phyloP scores from a whole-genome alignment of 2,797 vertebrate species.

The Hipposideros larvatus region DNA sequence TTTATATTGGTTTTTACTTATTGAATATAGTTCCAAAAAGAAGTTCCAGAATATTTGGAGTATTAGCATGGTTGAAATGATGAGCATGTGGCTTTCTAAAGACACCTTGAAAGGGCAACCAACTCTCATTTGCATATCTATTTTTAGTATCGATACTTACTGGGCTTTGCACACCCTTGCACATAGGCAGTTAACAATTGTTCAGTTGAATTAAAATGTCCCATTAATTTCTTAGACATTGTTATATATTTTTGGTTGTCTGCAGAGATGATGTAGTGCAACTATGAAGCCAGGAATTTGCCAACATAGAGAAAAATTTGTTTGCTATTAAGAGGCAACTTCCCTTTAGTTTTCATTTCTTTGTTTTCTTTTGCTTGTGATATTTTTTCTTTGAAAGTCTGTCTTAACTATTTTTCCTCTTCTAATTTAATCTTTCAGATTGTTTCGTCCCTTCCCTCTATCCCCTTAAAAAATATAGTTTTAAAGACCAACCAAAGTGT shows the following conservation, averaged over 20 bases:
- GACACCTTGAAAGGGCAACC: background rate
- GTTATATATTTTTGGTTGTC: conserved; percentile 7
- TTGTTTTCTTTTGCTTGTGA: background rate
- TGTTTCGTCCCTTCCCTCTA: background rate
- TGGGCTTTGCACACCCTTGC: background rate
- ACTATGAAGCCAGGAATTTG: background rate
- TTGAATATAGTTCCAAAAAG: background rate
- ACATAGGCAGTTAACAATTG: background rate
- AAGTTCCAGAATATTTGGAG: background rate
- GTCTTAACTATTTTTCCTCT: background rate
- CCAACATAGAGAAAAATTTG: background rate
- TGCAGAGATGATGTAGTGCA: background rate
- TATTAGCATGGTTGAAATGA: background rate
- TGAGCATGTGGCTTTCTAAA: background rate
- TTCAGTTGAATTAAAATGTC: background rate
- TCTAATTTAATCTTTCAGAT: conserved; percentile 45
- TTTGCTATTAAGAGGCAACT: background rate
- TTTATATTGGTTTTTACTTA: conserved; percentile 10
- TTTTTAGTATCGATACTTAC: background rate
- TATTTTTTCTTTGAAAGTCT: background rate
- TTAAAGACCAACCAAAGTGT: background rate
- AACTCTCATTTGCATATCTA: background rate
- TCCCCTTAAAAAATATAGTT: background rate
- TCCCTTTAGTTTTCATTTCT: background rate
- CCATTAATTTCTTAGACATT: background rate